Percentiles rank a stretch among this genome's conserved stretches.
These are phyloP conservation scores for Rousettus madagascariensis DNA, from an alignment of 2,797 vertebrate species.

Conservation along the genomic window DNA sequence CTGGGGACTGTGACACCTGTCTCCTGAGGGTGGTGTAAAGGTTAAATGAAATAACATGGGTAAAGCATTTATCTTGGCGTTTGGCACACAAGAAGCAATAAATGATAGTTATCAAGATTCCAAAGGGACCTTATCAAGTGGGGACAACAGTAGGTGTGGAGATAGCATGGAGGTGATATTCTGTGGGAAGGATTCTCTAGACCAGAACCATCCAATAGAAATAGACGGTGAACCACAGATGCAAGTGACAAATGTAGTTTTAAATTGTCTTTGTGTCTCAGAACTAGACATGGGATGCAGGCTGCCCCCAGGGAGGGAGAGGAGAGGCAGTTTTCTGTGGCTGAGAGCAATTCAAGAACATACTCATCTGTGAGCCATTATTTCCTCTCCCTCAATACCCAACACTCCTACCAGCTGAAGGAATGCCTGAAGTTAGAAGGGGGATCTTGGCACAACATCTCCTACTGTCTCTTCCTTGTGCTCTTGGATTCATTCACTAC, in stretches of 20 bases:
- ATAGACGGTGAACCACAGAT: neutral
- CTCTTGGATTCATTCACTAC: neutral
- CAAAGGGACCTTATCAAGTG: neutral
- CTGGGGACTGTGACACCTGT: no score
- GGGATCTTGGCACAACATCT: rapidly evolving
- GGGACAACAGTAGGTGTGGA: neutral
- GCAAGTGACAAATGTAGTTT: neutral
- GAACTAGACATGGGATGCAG: neutral
- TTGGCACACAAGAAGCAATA: neutral
- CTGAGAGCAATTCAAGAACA: neutral
- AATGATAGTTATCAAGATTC: neutral
- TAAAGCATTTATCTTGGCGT: neutral
- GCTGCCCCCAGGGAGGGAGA: neutral
- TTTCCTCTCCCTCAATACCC: neutral
- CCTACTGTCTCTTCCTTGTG: neutral
- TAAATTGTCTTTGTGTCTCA: neutral
- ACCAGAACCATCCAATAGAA: neutral
- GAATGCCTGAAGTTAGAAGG: neutral
- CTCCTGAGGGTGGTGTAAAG: neutral
- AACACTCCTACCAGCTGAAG: no score
- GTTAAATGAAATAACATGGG: no score
- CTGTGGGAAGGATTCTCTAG: neutral
- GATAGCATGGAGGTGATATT: neutral
- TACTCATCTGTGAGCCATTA: neutral
- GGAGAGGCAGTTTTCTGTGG: neutral